Evolutionary conservation across 2,888 invertebrate genomes (phyloP).

Genomic region (Cephus runcator): DNA sequence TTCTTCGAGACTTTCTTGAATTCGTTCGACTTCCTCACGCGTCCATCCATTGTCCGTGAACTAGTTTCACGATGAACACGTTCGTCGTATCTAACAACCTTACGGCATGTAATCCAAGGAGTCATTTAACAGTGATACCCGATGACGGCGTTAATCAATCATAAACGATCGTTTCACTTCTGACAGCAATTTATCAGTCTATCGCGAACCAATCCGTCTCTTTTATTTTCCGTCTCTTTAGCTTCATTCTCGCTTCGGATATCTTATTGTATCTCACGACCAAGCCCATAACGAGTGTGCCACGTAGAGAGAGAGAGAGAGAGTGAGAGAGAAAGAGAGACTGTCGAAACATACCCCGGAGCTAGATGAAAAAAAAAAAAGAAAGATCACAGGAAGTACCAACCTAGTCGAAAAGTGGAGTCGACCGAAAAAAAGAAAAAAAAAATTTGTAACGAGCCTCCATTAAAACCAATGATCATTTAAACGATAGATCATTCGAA

Average conservation of each 20-base stretch:
- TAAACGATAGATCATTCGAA: background rate
- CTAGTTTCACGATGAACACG: too few relatives aligned
- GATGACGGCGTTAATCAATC: slow-evolving; percentile 32
- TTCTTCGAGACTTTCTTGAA: slow-evolving; percentile 22
- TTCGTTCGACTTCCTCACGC: too few relatives aligned
- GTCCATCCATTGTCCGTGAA: too few relatives aligned
- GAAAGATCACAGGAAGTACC: background rate
- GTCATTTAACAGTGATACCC: too few relatives aligned
- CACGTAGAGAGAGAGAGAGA: background rate
- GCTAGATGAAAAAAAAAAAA: background rate
- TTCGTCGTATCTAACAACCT: slow-evolving; percentile 13
- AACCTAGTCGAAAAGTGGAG: background rate
- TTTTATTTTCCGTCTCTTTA: background rate
- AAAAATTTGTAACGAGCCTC: background rate
- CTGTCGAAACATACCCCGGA: background rate
- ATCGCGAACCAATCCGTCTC: slow-evolving; percentile 8
- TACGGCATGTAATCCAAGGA: slow-evolving; percentile 43
- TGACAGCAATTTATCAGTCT: slow-evolving; percentile 18
- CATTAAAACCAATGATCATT: background rate
- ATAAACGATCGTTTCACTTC: slow-evolving; percentile 6
- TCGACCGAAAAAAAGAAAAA: background rate
- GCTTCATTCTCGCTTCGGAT: too few relatives aligned
- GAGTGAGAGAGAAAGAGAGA: slow-evolving; percentile 1
- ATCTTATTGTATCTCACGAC: too few relatives aligned
- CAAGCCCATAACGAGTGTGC: slow-evolving; percentile 15